A percentile compares a stretch with the other conserved stretches of the same genome.
phyloP scores from a whole-genome alignment of 2,797 vertebrate species.

The Sardinella longiceps region DNA sequence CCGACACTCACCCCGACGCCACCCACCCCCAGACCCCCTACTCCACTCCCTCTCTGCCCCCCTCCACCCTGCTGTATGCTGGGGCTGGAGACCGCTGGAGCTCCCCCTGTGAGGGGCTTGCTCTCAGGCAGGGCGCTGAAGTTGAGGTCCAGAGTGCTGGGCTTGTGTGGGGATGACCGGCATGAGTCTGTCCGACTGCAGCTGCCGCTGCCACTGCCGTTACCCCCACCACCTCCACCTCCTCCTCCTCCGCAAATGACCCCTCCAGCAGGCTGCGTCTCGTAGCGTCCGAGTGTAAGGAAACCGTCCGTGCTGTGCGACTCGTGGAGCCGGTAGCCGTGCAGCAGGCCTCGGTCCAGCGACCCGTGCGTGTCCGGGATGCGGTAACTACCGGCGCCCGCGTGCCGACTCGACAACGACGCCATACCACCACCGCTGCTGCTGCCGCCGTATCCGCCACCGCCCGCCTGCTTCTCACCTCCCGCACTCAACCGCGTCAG shows the following conservation, averaged over 20 bases:
- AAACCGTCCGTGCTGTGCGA: constrained; percentile 75
- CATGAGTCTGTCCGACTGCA: constrained; percentile 61
- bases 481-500: constrained; percentile 82
- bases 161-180: constrained; percentile 76
- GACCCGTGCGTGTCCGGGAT: constrained; percentile 69
- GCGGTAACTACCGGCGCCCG: constrained; percentile 51
- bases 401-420: neutral
- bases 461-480: constrained; percentile 64
- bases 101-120: constrained; percentile 62
- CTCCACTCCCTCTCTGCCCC: constrained; percentile 39
- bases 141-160: constrained; percentile 82
- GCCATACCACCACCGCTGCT: neutral
- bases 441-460: constrained; percentile 44
- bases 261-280: constrained; percentile 67
- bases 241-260: constrained; percentile 81
- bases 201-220: constrained; percentile 60
- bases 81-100: constrained; percentile 57
- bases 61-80: constrained; percentile 57
- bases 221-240: constrained; percentile 79
- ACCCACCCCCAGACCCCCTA: neutral
- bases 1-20: neutral
- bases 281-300: constrained; percentile 71
- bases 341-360: constrained; percentile 71
- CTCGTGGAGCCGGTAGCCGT: constrained; percentile 72
- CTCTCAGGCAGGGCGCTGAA: constrained; percentile 86